Evolutionary conservation across 2,113 vertebrate genomes (phyloP).

Genomic region (Phrynosoma platyrhinos): DNA sequence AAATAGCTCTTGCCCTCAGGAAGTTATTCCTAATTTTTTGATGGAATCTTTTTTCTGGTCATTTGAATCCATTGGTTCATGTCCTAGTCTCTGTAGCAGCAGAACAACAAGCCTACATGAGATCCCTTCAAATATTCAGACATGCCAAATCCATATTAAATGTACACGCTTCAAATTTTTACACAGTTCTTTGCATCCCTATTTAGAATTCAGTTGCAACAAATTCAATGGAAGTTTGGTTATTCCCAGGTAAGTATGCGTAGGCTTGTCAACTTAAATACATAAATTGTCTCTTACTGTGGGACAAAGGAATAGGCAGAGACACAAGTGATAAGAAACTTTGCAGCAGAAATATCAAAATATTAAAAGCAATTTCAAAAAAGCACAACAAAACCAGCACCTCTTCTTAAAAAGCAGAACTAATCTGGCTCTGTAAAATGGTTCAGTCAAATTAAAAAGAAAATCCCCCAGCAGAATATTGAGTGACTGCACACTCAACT

Average conservation of each 20-base stretch:
- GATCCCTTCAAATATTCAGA: too few species aligned
- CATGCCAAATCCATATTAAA: not conserved
- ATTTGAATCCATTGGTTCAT: too few species aligned
- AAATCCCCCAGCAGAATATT: constrained; percentile 54
- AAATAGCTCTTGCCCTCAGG: too few species aligned
- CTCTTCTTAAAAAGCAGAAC: constrained; percentile 58
- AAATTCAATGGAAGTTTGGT: not conserved
- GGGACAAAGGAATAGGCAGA: not conserved
- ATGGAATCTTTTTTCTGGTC: too few species aligned
- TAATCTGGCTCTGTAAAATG: constrained; percentile 53
- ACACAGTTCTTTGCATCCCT: not conserved
- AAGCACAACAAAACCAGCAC: constrained; percentile 44
- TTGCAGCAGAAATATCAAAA: constrained; percentile 33
- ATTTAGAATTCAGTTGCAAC: not conserved
- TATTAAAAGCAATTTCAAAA: constrained; percentile 27
- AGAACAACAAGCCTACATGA: too few species aligned
- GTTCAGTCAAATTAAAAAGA: constrained; percentile 67
- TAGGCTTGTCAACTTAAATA: not conserved
- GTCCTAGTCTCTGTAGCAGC: too few species aligned
- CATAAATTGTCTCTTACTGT: not conserved
- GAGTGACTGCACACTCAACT: constrained; percentile 43
- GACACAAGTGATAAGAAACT: not conserved
- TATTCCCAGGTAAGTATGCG: not conserved
- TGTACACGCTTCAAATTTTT: not conserved
- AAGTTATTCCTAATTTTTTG: too few species aligned